Evolutionary conservation across 2,888 invertebrate genomes (phyloP), one percentile per base, ranked within the genome.

Genomic region (Sarcophaga carnaria): DNA sequence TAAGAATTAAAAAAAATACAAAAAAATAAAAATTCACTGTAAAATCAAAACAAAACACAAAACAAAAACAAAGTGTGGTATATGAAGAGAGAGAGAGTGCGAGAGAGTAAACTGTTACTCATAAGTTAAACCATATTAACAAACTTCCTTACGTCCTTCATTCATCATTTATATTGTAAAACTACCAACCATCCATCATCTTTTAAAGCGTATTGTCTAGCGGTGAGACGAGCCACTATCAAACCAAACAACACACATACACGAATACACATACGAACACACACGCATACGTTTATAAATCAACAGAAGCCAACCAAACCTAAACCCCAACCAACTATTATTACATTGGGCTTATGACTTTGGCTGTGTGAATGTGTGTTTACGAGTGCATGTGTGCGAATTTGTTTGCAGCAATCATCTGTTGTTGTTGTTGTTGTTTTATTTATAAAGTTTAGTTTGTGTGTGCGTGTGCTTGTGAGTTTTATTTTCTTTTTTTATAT

Each of bases 401-500:
- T 67, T 64, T 64, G 22, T 74, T 66, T 60, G 66, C n/a, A 37
- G 37, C 71, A 66, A 71, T n/a, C 64, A 25, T 78, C 25, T 78
- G 69, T 49, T 76, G 66, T 59, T 78, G 69, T 49, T 76, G 66
- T 59, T 76, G 2, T 75, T 75, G 8, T 69, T 3, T 10, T 59
- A 10, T 69, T 69, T 70, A 70, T 37, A 60, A 59, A 27, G 5
- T 60, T 62, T n/a, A 72, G 49, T 54, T 78, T 54, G 70, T 47
- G 76, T 69, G 64, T 78, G 78, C 47, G 47, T 63, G 74, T 67
- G n/a, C 59, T 47, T 80, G 74, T 37, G 3, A 3, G 3, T 67
- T 67, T 67, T 67, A n/a, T 20, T 67, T 45, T n/a, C 10, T 69
- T 70, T 12, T 69, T 79, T 74, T 60, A 69, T 74, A 79, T 60